Percentiles rank a stretch among this genome's conserved stretches.
Evolutionary conservation across 2,113 vertebrate genomes (phyloP).

Genomic region (Dolichotis patagonum): DNA sequence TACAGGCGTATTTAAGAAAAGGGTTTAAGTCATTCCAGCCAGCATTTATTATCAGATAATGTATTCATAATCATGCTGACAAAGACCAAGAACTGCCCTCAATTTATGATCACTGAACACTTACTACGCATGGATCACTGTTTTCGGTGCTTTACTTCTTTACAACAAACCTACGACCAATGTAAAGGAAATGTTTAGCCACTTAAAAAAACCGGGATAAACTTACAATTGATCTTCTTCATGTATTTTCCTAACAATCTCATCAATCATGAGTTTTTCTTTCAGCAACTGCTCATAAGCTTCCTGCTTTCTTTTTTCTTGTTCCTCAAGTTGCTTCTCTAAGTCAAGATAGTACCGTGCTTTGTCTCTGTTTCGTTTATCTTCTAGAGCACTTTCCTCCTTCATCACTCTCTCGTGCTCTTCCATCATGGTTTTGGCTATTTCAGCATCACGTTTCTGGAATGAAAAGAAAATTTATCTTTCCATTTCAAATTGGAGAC

Average conservation of each 20-base stretch:
- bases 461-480: too few species aligned
- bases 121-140: too few species aligned
- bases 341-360: too few species aligned
- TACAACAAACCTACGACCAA: not conserved
- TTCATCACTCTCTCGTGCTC: slow-evolving; percentile 82
- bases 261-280: slow-evolving; percentile 95
- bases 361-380: too few species aligned
- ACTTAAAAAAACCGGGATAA: not conserved
- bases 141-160: not conserved
- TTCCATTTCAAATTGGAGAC: not conserved
- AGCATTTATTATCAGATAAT: too few species aligned
- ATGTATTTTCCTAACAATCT: slow-evolving; percentile 95
- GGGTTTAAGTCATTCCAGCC: too few species aligned
- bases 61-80: not conserved
- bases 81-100: not conserved
- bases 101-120: not conserved
- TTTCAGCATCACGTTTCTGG: slow-evolving; percentile 91
- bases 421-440: slow-evolving; percentile 87
- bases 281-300: slow-evolving; percentile 93
- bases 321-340: too few species aligned
- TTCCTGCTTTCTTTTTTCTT: slow-evolving; percentile 90
- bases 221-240: slow-evolving; percentile 95
- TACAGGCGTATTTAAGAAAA: too few species aligned
- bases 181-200: too few species aligned
- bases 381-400: slow-evolving; percentile 87